Evolutionary conservation across 2,113 vertebrate species (phyloP).

Genomic region (Leptosomus discolor): DNA sequence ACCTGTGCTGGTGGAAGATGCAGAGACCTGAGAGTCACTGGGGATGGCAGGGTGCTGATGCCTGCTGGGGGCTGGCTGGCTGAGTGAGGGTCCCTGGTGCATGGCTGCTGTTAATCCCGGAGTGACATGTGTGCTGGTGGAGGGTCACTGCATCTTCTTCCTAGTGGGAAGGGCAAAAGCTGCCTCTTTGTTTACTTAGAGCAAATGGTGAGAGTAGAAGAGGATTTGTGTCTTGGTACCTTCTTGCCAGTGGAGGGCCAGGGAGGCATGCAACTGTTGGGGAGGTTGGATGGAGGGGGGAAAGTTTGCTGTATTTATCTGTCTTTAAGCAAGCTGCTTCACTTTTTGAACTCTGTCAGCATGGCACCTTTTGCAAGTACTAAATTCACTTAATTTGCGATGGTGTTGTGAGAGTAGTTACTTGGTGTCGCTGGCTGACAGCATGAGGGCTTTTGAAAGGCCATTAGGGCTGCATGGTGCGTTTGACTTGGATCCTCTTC

Average conservation of each 20-base stretch:
- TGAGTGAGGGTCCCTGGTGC: neutral
- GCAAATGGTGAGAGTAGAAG: neutral
- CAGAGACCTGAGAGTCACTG: neutral
- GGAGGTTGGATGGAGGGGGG: rapidly evolving
- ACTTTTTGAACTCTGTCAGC: neutral
- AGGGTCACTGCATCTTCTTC: neutral
- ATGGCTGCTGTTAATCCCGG: neutral
- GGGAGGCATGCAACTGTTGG: rapidly evolving
- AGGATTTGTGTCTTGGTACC: neutral
- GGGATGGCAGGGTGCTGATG: neutral
- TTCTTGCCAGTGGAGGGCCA: neutral
- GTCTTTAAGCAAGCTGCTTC: neutral
- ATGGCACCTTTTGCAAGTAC: neutral
- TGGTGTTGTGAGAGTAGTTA: neutral
- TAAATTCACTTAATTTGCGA: neutral
- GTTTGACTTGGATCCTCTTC: rapidly evolving
- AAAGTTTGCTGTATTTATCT: neutral
- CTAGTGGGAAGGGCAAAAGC: neutral
- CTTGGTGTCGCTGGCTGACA: neutral
- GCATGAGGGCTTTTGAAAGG: neutral
- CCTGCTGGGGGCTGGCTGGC: neutral
- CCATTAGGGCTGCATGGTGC: rapidly evolving
- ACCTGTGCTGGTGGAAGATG: neutral
- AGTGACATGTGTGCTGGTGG: neutral
- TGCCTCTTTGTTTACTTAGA: neutral